Percentiles rank a stretch among this genome's conserved stretches.
Evolutionary conservation across 2,797 vertebrate species (phyloP).

Genomic region (Lacerta viridis): DNA sequence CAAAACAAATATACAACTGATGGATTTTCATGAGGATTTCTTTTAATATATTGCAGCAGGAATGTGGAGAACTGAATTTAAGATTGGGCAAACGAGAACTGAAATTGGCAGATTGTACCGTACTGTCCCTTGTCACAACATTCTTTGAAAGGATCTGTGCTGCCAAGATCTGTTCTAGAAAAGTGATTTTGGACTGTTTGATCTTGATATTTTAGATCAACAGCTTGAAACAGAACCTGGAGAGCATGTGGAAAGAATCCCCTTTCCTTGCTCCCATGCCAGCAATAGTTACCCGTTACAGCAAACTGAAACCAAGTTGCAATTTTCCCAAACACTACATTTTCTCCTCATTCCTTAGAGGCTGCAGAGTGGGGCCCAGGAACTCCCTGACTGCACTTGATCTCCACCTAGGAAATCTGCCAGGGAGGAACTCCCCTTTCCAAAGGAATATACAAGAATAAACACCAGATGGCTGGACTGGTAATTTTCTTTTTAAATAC

Average conservation of each 20-base stretch:
- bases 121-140: slow-evolving; percentile 4
- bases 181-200: neutral
- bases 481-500: slow-evolving; percentile 36
- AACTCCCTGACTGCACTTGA: slow-evolving; percentile 6
- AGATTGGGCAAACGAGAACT: too few species aligned
- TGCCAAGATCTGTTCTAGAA: slow-evolving; percentile 45
- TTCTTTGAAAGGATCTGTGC: slow-evolving; percentile 56
- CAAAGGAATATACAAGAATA: slow-evolving; percentile 28
- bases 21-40: too few species aligned
- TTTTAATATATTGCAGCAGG: too few species aligned
- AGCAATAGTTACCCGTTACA: slow-evolving; percentile 46
- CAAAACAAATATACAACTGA: too few species aligned
- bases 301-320: slow-evolving; percentile 59
- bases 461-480: slow-evolving; percentile 30
- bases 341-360: slow-evolving; percentile 56
- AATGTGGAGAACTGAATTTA: too few species aligned
- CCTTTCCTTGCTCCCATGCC: slow-evolving; percentile 16
- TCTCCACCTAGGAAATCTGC: slow-evolving; percentile 17
- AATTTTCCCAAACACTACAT: slow-evolving; percentile 63
- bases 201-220: slow-evolving; percentile 48
- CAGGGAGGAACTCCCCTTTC: slow-evolving; percentile 51
- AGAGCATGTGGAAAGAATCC: slow-evolving; percentile 7
- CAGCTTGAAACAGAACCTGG: slow-evolving; percentile 60
- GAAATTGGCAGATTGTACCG: too few species aligned
- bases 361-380: slow-evolving; percentile 57